phyloP scores from a whole-genome alignment of 2,113 vertebrate species.

The Brachypteracias leptosomus region DNA sequence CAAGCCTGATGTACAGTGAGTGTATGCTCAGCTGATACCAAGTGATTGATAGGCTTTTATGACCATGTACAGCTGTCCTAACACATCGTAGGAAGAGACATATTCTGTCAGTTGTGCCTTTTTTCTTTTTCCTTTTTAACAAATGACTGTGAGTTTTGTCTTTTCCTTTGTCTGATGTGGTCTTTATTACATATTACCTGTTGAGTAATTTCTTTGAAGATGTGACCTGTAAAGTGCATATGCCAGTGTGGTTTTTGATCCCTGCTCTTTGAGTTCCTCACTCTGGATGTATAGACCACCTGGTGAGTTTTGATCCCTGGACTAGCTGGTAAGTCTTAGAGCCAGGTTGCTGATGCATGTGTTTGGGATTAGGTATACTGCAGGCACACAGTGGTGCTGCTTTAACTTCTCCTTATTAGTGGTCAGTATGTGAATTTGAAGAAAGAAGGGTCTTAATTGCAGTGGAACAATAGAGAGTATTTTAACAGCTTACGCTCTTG shows the following conservation, averaged over 20 bases:
- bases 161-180: neutral
- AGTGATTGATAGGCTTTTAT: neutral
- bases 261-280: neutral
- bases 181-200: neutral
- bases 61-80: neutral
- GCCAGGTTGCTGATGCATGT: neutral
- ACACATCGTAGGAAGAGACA: neutral
- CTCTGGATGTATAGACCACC: neutral
- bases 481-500: neutral
- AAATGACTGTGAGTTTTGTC: neutral
- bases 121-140: neutral
- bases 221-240: neutral
- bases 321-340: neutral
- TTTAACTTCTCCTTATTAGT: neutral
- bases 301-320: neutral
- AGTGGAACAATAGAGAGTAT: neutral
- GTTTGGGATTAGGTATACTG: neutral
- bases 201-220: neutral
- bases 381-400: neutral
- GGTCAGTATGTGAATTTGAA: neutral
- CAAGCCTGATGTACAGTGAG: neutral
- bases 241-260: neutral
- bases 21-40: neutral
- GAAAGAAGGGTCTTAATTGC: neutral
- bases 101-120: neutral